A percentile compares a stretch with the other conserved stretches of the same genome.
phyloP scores from a whole-genome alignment of 2,113 vertebrate genomes.

The human (Homo sapiens) region GRCh38 chr3:43283001-43283500 shows the following conservation, averaged over 20 bases:
- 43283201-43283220: neutral
- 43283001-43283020: neutral
- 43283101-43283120: neutral
- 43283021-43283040: neutral
- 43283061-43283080: neutral
- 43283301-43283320: neutral
- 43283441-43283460: neutral
- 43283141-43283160: neutral
- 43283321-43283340: neutral
- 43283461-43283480: neutral
- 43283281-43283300: neutral
- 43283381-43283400: conserved; percentile 19
- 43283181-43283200: neutral
- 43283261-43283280: neutral
- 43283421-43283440: neutral
- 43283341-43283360: neutral
- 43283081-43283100: neutral
- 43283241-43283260: neutral
- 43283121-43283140: neutral
- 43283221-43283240: neutral
- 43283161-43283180: neutral
- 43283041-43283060: neutral
- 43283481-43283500: neutral
- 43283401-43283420: neutral
- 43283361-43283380: conserved; percentile 27